A percentile compares a stretch with the other conserved stretches of the same genome.
Conservation (phyloP, 2,113 vertebrate species). For the Channa argus region DNA sequence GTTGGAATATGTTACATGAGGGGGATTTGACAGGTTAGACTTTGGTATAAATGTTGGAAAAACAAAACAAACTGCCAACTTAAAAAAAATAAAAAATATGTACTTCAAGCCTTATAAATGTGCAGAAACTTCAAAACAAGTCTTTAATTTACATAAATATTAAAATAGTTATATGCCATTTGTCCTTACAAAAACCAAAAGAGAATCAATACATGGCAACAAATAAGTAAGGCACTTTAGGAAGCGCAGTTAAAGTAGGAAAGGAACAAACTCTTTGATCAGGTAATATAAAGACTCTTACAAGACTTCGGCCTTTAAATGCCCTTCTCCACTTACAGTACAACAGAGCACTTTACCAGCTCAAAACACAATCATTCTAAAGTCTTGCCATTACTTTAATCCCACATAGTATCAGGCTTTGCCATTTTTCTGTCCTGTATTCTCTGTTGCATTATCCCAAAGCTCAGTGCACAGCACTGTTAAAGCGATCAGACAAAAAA, state of each 20-base stretch:
- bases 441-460: not conserved
- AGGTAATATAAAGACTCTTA: not conserved
- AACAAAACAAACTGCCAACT: not conserved
- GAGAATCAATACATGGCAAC: not conserved
- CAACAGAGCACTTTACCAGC: constrained; percentile 38
- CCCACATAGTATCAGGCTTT: constrained; percentile 22
- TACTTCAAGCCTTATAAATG: not conserved
- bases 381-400: constrained; percentile 17
- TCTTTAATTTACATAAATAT: not conserved
- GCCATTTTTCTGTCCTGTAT: constrained; percentile 10
- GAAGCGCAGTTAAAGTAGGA: not conserved
- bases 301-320: constrained; percentile 19
- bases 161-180: not conserved
- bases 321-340: constrained; percentile 29
- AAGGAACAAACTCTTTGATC: not conserved
- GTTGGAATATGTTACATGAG: not conserved
- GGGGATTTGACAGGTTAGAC: too few relatives aligned
- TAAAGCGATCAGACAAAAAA: constrained; percentile 1
- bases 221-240: not conserved
- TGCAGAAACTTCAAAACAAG: not conserved
- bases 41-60: not conserved
- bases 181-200: not conserved
- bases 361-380: constrained; percentile 23
- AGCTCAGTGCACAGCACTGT: not conserved
- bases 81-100: not conserved